Percentiles rank a stretch among this genome's conserved stretches.
phyloP scores from a whole-genome alignment of 1,140 invertebrate species.

The Drosophila yakuba region DNA sequence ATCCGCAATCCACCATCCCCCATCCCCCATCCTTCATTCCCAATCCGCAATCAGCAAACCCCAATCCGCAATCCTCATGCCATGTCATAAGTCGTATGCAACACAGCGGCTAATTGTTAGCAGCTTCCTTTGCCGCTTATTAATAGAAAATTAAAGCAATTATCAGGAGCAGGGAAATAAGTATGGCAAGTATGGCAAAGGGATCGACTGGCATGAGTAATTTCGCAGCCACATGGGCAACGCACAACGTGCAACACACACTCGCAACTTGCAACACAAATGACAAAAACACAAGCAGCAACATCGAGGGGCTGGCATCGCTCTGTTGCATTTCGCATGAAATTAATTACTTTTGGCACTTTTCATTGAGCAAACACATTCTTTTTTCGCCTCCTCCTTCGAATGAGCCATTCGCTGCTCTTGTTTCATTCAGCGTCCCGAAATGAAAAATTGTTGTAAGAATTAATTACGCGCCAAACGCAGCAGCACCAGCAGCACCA shows the following conservation, averaged over 20 bases:
- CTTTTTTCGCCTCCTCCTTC: conserved; percentile 29
- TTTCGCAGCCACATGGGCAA: conserved; percentile 67
- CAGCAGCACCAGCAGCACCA: conserved; percentile 44
- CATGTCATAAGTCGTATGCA: conserved; percentile 78
- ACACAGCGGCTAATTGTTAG: conserved; percentile 82
- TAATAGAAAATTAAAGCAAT: conserved; percentile 84
- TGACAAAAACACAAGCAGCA: conserved; percentile 49
- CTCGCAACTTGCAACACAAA: conserved; percentile 15
- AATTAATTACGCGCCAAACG: conserved; percentile 82
- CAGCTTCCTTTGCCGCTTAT: conserved; percentile 74
- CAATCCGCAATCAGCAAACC: conserved; percentile 2
- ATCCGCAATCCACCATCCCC: background rate
- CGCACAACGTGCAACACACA: background rate
- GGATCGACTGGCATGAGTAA: conserved; percentile 78
- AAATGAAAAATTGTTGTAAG: conserved; percentile 80
- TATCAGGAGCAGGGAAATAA: conserved; percentile 68
- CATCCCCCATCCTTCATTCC: background rate
- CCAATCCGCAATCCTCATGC: conserved; percentile 12
- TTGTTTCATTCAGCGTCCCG: conserved; percentile 65
- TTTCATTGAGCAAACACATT: conserved; percentile 83
- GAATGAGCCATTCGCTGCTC: conserved; percentile 11
- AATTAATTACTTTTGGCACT: conserved; percentile 84
- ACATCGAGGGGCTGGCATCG: conserved; percentile 45
- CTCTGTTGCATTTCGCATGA: conserved; percentile 80
- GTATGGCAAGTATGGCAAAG: conserved; percentile 58